These are phyloP conservation scores for Galbula dea DNA, from an alignment of 2,113 vertebrate genomes.

Conservation along the genomic window DNA sequence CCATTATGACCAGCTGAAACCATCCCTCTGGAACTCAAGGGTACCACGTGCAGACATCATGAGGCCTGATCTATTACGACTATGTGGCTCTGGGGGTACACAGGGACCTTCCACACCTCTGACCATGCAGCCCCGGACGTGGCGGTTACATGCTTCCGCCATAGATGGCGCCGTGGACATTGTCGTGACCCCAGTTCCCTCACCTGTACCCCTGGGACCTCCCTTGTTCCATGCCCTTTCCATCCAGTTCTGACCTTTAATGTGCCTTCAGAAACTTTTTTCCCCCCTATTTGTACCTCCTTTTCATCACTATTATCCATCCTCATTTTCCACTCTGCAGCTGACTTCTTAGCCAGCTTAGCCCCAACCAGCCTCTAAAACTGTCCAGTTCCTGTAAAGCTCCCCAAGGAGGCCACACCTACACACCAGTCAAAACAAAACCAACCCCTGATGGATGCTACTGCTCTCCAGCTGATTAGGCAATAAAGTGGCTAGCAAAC, in stretches of 20 bases:
- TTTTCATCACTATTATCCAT: background rate
- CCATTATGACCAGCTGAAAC: background rate
- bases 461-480: background rate
- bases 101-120: background rate
- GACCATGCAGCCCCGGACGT: too few species aligned
- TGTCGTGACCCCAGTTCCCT: fast-evolving
- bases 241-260: background rate
- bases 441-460: background rate
- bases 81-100: background rate
- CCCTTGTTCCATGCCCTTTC: too few species aligned
- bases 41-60: background rate
- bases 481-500: fast-evolving
- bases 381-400: too few species aligned
- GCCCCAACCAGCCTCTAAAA: fast-evolving
- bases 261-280: background rate
- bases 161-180: background rate
- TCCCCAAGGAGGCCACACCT: fast-evolving
- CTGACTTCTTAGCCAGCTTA: background rate
- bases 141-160: background rate
- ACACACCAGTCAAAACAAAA: fast-evolving
- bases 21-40: background rate
- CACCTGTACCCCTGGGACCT: too few species aligned
- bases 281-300: background rate
- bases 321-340: background rate
- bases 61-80: too few species aligned